These are phyloP conservation scores for Hylomyscus alleni DNA, from an alignment of 2,797 vertebrate genomes.

Conservation along the genomic window DNA sequence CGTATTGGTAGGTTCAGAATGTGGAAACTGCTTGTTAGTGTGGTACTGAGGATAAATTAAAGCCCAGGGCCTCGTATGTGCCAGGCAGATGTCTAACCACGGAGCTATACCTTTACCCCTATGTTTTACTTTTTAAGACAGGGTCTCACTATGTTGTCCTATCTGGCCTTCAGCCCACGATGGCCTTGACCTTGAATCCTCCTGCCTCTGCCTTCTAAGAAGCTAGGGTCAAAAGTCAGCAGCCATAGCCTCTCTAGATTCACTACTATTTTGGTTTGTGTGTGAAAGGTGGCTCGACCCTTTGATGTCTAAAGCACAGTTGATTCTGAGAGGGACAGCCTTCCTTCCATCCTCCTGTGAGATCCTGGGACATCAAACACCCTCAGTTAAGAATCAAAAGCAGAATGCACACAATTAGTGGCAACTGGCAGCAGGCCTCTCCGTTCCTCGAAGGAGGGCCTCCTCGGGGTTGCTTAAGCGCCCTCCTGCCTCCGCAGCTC, in stretches of 20 bases:
- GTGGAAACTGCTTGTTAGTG: neutral
- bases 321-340: neutral
- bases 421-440: slow-evolving; percentile 44
- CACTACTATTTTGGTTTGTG: neutral
- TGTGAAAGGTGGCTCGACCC: neutral
- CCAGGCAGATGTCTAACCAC: neutral
- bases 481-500: neutral
- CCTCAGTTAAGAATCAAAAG: neutral
- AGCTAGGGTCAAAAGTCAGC: neutral
- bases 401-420: neutral
- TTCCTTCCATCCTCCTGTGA: slow-evolving; percentile 1
- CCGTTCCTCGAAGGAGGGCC: neutral
- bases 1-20: neutral
- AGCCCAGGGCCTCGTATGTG: neutral
- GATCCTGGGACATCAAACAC: slow-evolving; percentile 30
- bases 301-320: neutral
- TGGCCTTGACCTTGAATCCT: neutral
- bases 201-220: neutral
- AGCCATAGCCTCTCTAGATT: neutral
- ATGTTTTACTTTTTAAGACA: neutral
- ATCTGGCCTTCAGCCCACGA: neutral
- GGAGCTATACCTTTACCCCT: neutral
- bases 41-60: too few relatives aligned
- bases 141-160: neutral
- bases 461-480: neutral